Base-by-base conservation (phyloP, 1,140 invertebrate genomes). In the Bombus picipes region DNA sequence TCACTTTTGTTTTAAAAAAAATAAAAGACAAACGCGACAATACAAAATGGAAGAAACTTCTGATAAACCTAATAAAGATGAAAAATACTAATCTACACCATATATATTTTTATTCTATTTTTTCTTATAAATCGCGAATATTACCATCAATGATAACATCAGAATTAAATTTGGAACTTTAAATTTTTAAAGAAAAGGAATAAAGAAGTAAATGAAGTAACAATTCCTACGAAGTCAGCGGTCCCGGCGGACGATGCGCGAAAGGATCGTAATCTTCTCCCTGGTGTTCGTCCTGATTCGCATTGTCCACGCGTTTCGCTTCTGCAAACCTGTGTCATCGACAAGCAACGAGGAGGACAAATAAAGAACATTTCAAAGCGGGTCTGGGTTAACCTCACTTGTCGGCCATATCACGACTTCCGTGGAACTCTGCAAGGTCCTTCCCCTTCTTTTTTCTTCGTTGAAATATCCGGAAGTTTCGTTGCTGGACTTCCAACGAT, bases 191-290 rank as follows among this genome's bases (percentile, higher is more conserved):
- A 53, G 47, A 53, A 53, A 53, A 53, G 47, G 18, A 53, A 53
- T 53, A 22, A 53, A 13, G 1, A 34, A n/a, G 2, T 22, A 53
- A 75, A 39, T 28, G 6, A 62, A 62, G 65, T 37, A 47, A 34
- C 5, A 41, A 53, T 71, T 87, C 89, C 13, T 91, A 94, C 93
- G 91, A 88, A n/a, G 85, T 93, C 25, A 72, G 15, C 12, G 90
- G 76, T 83, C 81, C 70, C 37, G 73, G 28, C 1, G 85, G 32
- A 53, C 93, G 89, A 87, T 90, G 37, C 18, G 77, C 77, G 10
- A 90, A 81, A 43, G 92, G 91, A 90, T 93, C 85, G 71, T 94
- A 94, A 9, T 91, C 91, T 4, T 75, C 89, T 43, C 74, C 81
- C 28, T 75, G 66, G 5, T 80, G 66, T 47, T n/a, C 39, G 18